Conservation (phyloP, 2,113 vertebrate species). For the Chionodraco myersi region DNA sequence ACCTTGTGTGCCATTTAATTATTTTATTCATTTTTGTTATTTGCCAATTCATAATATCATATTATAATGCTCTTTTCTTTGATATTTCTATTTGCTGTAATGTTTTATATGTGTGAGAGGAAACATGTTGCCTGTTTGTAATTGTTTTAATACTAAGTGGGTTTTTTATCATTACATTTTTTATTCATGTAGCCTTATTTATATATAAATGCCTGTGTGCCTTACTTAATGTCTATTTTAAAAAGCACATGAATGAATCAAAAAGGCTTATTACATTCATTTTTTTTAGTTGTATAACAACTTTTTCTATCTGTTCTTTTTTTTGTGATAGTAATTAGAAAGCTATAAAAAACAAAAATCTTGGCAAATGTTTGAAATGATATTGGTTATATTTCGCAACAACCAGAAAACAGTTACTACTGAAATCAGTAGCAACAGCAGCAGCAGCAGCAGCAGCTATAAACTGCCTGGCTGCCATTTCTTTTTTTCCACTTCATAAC, state of each 20-base stretch:
- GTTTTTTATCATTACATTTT: not conserved
- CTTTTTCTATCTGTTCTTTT: not conserved
- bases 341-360: not conserved
- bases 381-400: slow-evolving; percentile 11
- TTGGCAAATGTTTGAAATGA: slow-evolving; percentile 14
- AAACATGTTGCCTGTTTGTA: not conserved
- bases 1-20: not conserved
- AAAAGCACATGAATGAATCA: not conserved
- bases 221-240: not conserved
- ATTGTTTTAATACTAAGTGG: not conserved
- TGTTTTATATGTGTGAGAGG: not conserved
- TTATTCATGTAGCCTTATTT: not conserved
- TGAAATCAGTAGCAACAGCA: slow-evolving; percentile 48
- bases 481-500: not conserved
- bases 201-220: not conserved
- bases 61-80: not conserved
- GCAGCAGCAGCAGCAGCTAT: slow-evolving; percentile 31
- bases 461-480: slow-evolving; percentile 28
- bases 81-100: not conserved
- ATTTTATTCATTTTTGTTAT: not conserved
- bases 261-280: not conserved
- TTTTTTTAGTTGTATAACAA: not conserved
- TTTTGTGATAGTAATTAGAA: not conserved
- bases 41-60: not conserved
- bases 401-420: slow-evolving; percentile 21